Percentiles rank a stretch among this genome's conserved stretches.
Conservation (phyloP, 2,888 invertebrate species). For the Mystacides longicornis region DNA sequence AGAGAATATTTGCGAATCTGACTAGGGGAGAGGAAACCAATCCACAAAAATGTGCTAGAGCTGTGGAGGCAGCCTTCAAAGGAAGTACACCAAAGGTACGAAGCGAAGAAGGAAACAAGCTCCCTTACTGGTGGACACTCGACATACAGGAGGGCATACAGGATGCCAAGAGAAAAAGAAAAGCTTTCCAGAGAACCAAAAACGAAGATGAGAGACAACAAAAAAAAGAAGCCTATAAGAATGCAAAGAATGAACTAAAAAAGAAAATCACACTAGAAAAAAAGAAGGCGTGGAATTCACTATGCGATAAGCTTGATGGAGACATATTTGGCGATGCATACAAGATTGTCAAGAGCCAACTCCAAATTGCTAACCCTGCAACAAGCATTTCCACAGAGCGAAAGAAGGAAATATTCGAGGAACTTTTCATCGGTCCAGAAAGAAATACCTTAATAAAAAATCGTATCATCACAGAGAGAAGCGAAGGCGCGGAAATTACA, state of each 20-base stretch:
- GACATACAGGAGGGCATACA: background rate
- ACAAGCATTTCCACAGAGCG: background rate
- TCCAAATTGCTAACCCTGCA: background rate
- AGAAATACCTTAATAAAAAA: too few relatives aligned
- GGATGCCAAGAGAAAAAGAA: background rate
- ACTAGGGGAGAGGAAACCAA: too few relatives aligned
- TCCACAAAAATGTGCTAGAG: too few relatives aligned
- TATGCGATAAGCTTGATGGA: background rate
- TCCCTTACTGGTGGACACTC: background rate
- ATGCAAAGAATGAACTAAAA: too few relatives aligned
- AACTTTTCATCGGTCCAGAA: background rate
- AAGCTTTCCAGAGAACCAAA: background rate
- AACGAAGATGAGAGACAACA: background rate
- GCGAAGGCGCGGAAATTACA: too few relatives aligned
- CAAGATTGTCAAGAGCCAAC: background rate
- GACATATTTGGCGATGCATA: background rate
- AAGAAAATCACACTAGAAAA: background rate
- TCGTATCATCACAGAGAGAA: too few relatives aligned
- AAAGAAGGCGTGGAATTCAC: background rate
- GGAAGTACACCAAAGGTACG: background rate
- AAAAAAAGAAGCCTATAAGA: too few relatives aligned
- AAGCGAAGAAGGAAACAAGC: background rate
- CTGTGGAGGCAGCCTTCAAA: too few relatives aligned
- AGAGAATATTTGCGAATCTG: too few relatives aligned
- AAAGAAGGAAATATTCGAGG: background rate